Conservation (phyloP, 1,140 invertebrate genomes). For the Rhizoglyphus robini region DNA sequence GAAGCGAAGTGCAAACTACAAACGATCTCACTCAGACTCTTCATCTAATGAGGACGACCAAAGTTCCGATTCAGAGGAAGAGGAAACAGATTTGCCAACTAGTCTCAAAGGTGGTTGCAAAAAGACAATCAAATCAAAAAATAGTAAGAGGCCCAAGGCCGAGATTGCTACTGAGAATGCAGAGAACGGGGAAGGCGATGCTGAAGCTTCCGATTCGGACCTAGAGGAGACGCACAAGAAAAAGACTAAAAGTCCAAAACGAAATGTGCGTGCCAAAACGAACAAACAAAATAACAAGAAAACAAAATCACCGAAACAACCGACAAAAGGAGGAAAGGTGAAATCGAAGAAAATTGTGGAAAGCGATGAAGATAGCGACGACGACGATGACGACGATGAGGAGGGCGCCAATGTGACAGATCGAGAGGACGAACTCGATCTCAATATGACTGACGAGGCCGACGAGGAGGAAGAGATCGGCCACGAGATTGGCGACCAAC, state of each 20-base stretch:
- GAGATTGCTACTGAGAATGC: neutral
- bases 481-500: neutral
- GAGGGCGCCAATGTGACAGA: neutral
- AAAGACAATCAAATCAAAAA: neutral
- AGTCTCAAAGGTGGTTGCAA: neutral
- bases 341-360: neutral
- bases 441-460: neutral
- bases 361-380: neutral
- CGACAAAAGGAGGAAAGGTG: neutral
- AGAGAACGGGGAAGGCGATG: neutral
- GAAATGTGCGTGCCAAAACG: neutral
- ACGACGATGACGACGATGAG: neutral
- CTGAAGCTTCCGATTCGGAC: neutral
- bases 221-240: neutral
- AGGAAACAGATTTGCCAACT: neutral
- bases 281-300: neutral
- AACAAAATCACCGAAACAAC: neutral
- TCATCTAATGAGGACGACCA: neutral
- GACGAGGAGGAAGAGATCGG: neutral
- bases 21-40: neutral
- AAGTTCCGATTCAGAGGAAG: neutral
- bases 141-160: neutral
- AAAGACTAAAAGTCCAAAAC: neutral
- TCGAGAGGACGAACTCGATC: neutral
- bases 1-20: slow-evolving; percentile 2